Evolutionary conservation across 2,797 vertebrate species (phyloP).

Genomic region (Eulemur rubriventer): DNA sequence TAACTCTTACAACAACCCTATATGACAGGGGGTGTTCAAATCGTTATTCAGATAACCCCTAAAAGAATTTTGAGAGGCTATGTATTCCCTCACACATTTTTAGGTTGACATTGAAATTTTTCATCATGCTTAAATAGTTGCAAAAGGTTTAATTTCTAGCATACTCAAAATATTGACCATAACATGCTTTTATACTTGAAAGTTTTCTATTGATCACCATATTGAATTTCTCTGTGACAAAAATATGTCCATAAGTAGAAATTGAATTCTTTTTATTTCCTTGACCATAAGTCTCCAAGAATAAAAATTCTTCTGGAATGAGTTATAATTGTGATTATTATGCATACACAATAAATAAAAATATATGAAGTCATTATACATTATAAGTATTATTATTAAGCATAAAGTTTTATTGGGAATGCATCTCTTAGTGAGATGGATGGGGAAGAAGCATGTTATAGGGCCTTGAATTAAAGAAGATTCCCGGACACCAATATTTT

Average conservation of each 20-base stretch:
- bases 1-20: neutral
- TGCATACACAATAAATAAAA: neutral
- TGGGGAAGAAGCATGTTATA: neutral
- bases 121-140: neutral
- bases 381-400: neutral
- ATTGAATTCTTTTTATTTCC: slow-evolving; percentile 43
- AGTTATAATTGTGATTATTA: slow-evolving; percentile 38
- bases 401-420: slow-evolving; percentile 12
- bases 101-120: slow-evolving; percentile 1
- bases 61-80: neutral
- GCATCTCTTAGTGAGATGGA: neutral
- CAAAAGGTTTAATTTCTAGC: neutral
- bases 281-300: neutral
- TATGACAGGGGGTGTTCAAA: neutral
- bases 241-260: slow-evolving; percentile 36
- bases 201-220: slow-evolving; percentile 37
- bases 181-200: slow-evolving; percentile 38
- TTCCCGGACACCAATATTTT: neutral
- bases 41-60: neutral
- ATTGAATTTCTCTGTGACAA: slow-evolving; percentile 38
- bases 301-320: slow-evolving; percentile 13
- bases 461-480: neutral
- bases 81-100: neutral
- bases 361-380: neutral
- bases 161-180: neutral